Evolutionary conservation across 2,888 invertebrate species (phyloP), one percentile per base, ranked within the genome.

Genomic region (Hyles lineata): DNA sequence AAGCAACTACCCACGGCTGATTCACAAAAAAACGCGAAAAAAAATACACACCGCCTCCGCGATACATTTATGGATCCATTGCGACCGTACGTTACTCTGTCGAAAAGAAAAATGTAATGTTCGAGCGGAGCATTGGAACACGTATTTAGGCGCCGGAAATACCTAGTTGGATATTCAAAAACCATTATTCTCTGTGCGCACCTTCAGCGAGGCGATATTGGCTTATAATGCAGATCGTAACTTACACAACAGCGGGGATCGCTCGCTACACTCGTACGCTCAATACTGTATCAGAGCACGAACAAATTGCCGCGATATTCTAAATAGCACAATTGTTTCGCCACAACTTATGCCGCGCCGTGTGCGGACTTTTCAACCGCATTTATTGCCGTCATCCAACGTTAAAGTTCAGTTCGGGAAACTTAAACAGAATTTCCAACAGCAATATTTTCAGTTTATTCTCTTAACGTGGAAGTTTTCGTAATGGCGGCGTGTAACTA

Each of bases 61-160:
- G n/a, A 32, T 70, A 70, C 67, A 67, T 58, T 70, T 58, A 58
- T 70, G 58, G 55, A 55, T 55, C 29, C 32, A 17, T 25, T 29
- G 52, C 52, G 23, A 62, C 25, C 62, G 71, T 62, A 71, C 50
- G 60, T 62, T 55, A 32, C 55, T 19, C 50, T n/a, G 60, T 71
- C 50, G 60, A 71, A 52, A 82, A 87, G 87, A 87, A 82, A 81
- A 85, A 87, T 87, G 85, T 81, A 74, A 77, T 75, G 77, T 82
- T 80, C 84, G 83, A 79, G 80, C 74, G 79, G 23, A 79, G 85
- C 82, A 81, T 83, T 75, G 73, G 76, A 83, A 80, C 78, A 76
- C 77, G 73, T 79, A 80, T 75, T 82, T 80, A 77, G 77, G 76
- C 75, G 73, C 75, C 73, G 77, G 76, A 76, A 76, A 76, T 79